These are phyloP conservation scores for Chloroceryle aenea DNA, from an alignment of 2,113 vertebrate genomes.

Conservation along the genomic window DNA sequence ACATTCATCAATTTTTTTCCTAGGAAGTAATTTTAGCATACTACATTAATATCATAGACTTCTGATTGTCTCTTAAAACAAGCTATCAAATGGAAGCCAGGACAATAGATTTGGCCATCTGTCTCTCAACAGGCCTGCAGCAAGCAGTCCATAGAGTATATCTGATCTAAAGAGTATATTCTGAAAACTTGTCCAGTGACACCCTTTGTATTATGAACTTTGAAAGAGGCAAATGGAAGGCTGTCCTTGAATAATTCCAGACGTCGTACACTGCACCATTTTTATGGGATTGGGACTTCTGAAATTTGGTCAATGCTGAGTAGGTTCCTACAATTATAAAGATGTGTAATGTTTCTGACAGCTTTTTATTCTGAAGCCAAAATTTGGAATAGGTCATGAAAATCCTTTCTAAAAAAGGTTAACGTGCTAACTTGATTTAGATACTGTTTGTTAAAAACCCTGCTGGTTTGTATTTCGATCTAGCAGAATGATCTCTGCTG, in stretches of 20 bases:
- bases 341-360: neutral
- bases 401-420: neutral
- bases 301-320: neutral
- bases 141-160: neutral
- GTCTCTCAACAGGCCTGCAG: neutral
- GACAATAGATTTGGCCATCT: neutral
- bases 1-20: neutral
- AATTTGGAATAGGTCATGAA: neutral
- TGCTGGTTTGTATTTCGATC: constrained; percentile 50
- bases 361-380: neutral
- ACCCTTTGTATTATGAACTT: neutral
- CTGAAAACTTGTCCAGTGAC: neutral
- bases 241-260: constrained; percentile 54
- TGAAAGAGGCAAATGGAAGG: constrained; percentile 35
- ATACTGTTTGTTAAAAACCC: constrained; percentile 12
- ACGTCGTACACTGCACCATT: neutral
- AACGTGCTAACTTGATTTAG: neutral
- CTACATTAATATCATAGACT: neutral
- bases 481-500: constrained; percentile 33
- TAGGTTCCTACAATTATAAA: neutral
- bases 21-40: neutral
- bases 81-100: neutral
- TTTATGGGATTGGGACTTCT: neutral
- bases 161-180: neutral
- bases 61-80: neutral